phyloP scores from a whole-genome alignment of 2,797 vertebrate species.

The Phataginus tetradactyla region DNA sequence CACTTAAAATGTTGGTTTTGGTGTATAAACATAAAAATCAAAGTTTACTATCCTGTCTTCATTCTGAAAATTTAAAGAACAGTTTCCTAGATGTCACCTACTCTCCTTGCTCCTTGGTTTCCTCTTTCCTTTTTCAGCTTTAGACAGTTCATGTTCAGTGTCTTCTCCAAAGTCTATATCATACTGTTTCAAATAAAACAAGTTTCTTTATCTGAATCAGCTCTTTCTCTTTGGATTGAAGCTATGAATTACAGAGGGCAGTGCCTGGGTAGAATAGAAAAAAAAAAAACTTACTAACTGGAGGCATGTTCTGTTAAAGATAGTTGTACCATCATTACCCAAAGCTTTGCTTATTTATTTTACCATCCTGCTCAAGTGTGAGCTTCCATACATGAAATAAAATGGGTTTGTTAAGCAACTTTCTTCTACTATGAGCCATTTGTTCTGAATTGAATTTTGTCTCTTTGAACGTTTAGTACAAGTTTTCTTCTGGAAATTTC shows the following conservation, averaged over 20 bases:
- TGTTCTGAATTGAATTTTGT: slow-evolving; percentile 64
- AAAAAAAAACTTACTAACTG: slow-evolving; percentile 91
- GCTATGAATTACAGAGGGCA: slow-evolving; percentile 91
- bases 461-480: not conserved
- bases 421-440: slow-evolving; percentile 90
- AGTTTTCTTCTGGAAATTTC: slow-evolving; percentile 88
- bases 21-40: slow-evolving; percentile 35
- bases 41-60: not conserved
- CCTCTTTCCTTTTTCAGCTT: slow-evolving; percentile 84
- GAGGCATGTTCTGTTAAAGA: slow-evolving; percentile 83
- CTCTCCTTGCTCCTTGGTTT: slow-evolving; percentile 89
- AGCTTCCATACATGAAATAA: slow-evolving; percentile 91
- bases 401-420: slow-evolving; percentile 90
- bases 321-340: slow-evolving; percentile 57
- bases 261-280: slow-evolving; percentile 92
- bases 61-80: slow-evolving; percentile 66
- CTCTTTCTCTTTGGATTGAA: slow-evolving; percentile 89
- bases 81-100: slow-evolving; percentile 90
- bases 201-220: slow-evolving; percentile 88
- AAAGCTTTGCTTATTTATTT: not conserved
- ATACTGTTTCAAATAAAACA: slow-evolving; percentile 37
- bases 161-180: slow-evolving; percentile 65
- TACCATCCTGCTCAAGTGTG: slow-evolving; percentile 70
- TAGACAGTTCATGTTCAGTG: slow-evolving; percentile 81
- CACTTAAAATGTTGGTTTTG: not conserved